These are phyloP conservation scores for Phoxinus phoxinus DNA, from an alignment of 2,113 vertebrate genomes.

Conservation along the genomic window DNA sequence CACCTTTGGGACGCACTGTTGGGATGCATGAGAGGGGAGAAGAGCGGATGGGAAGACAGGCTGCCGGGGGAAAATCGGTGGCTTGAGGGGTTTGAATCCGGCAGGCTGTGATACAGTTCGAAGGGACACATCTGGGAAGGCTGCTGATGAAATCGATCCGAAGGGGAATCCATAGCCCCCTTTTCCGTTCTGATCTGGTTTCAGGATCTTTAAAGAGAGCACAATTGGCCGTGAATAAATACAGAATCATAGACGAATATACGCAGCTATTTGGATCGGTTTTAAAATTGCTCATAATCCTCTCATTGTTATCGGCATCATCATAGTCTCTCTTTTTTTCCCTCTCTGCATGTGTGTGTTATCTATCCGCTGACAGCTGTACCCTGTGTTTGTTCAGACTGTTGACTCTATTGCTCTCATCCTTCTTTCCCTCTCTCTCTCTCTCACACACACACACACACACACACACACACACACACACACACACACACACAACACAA, in stretches of 20 bases:
- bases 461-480: slow-evolving; percentile 63
- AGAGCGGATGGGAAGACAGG: slow-evolving; percentile 68
- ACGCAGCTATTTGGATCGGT: slow-evolving; percentile 23
- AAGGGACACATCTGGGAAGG: slow-evolving; percentile 66
- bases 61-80: slow-evolving; percentile 55
- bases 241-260: not conserved
- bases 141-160: slow-evolving; percentile 73
- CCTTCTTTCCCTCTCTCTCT: slow-evolving; percentile 49
- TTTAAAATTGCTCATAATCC: slow-evolving; percentile 35
- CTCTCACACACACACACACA: slow-evolving; percentile 59
- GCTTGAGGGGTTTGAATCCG: slow-evolving; percentile 61
- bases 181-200: slow-evolving; percentile 43
- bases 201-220: slow-evolving; percentile 49
- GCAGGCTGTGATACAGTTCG: slow-evolving; percentile 63
- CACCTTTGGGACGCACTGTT: slow-evolving; percentile 65
- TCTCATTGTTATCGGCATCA: slow-evolving; percentile 53
- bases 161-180: slow-evolving; percentile 74
- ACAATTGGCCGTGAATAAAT: slow-evolving; percentile 8
- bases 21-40: slow-evolving; percentile 75
- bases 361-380: slow-evolving; percentile 80
- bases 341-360: slow-evolving; percentile 69
- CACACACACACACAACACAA: slow-evolving; percentile 59
- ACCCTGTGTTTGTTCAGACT: slow-evolving; percentile 82
- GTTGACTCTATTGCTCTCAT: slow-evolving; percentile 72
- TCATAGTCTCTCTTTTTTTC: slow-evolving; percentile 66